Evolutionary conservation across 2,888 invertebrate genomes (phyloP).

Genomic region (Drosophila mercatorum): DNA sequence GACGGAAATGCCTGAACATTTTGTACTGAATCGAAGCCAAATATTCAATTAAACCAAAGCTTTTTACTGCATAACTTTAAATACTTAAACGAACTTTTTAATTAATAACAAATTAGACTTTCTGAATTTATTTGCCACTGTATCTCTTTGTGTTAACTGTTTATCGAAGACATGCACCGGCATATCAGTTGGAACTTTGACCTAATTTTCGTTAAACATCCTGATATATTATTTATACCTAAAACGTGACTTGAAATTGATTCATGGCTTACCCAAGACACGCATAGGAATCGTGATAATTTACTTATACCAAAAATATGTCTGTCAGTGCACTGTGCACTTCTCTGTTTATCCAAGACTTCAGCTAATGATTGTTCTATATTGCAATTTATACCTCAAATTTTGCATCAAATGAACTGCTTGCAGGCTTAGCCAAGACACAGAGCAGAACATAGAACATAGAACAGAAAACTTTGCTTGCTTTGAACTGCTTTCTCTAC

Average conservation of each 20-base stretch:
- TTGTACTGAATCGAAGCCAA: constrained; percentile 34
- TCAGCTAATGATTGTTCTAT: not conserved
- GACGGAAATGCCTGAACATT: constrained; percentile 21
- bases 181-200: not conserved
- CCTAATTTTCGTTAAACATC: too few relatives aligned
- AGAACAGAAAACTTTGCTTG: too few relatives aligned
- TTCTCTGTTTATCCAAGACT: not conserved
- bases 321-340: not conserved
- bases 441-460: too few relatives aligned
- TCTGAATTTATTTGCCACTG: too few relatives aligned
- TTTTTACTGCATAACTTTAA: not conserved
- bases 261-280: not conserved
- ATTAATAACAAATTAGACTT: too few relatives aligned
- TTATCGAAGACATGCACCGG: not conserved
- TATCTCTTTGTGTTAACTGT: too few relatives aligned
- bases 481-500: not conserved
- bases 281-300: too few relatives aligned
- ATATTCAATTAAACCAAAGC: constrained; percentile 27
- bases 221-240: not conserved
- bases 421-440: too few relatives aligned
- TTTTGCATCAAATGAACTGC: too few relatives aligned
- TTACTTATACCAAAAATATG: too few relatives aligned
- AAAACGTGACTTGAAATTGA: not conserved
- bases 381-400: not conserved
- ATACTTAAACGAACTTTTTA: not conserved